A percentile compares a stretch with the other conserved stretches of the same genome.
Evolutionary conservation across 2,113 vertebrate genomes (phyloP).

Genomic region (Tauraco erythrolophus): DNA sequence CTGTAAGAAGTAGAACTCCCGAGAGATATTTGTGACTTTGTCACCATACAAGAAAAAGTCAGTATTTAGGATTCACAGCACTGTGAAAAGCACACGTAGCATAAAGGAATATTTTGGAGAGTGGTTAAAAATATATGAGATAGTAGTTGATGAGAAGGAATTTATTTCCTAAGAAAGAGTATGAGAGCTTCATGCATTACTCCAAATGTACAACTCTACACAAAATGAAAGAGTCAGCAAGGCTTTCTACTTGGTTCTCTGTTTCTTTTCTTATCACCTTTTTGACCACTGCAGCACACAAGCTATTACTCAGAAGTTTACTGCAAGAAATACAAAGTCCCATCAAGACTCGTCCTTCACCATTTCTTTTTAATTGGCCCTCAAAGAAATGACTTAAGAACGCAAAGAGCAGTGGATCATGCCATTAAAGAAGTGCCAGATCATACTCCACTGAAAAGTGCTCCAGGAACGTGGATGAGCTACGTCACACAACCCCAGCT

Average conservation of each 20-base stretch:
- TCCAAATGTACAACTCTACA: background rate
- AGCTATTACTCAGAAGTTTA: background rate
- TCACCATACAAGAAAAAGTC: background rate
- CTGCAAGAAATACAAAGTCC: background rate
- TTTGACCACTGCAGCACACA: background rate
- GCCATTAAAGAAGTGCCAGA: background rate
- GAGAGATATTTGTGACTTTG: background rate
- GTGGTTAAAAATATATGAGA: background rate
- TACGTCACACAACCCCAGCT: background rate
- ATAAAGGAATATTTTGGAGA: background rate
- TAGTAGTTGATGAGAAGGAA: background rate
- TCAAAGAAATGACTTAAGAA: background rate
- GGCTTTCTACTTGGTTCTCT: background rate
- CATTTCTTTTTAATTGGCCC: background rate
- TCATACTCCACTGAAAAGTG: background rate
- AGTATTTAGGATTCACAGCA: background rate
- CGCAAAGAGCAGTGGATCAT: background rate
- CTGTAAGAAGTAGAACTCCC: background rate
- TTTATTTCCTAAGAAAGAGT: background rate
- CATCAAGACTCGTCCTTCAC: rapidly evolving
- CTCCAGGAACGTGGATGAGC: background rate
- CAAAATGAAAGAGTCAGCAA: background rate
- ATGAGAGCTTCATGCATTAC: background rate
- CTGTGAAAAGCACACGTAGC: rapidly evolving
- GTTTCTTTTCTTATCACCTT: background rate